A percentile compares a stretch with the other conserved stretches of the same genome.
Evolutionary conservation across 2,888 invertebrate genomes (phyloP).

Genomic region (Malthinus flaveolus): DNA sequence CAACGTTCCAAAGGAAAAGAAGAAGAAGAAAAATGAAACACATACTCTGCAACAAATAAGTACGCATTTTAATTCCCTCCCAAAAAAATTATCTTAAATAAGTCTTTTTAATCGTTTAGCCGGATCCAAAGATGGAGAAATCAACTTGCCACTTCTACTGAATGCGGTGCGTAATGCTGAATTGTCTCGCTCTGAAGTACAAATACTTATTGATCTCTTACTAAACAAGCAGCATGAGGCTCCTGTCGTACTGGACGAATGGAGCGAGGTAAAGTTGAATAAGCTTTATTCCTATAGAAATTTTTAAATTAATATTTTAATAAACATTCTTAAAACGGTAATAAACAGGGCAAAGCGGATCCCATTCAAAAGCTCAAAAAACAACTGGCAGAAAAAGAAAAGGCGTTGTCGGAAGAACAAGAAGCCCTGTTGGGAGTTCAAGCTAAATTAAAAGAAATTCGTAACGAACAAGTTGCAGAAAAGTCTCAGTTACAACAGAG

Average conservation of each 20-base stretch:
- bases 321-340: background rate
- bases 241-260: constrained; percentile 74
- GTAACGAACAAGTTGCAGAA: constrained; percentile 70
- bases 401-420: constrained; percentile 72
- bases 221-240: constrained; percentile 87
- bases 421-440: constrained; percentile 76
- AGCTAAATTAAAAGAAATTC: constrained; percentile 77
- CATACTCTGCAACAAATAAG: constrained; percentile 59
- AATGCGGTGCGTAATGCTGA: constrained; percentile 73
- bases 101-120: constrained; percentile 50
- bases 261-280: constrained; percentile 69
- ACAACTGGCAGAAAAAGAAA: constrained; percentile 86
- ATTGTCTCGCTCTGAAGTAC: constrained; percentile 84
- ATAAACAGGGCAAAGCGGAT: constrained; percentile 72
- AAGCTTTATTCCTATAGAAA: background rate
- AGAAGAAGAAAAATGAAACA: constrained; percentile 64
- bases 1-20: constrained; percentile 50
- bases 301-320: background rate
- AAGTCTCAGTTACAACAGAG: constrained; percentile 61
- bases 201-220: constrained; percentile 84
- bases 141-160: constrained; percentile 70
- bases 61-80: constrained; percentile 44
- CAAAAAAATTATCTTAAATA: background rate
- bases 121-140: constrained; percentile 70
- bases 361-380: constrained; percentile 85